Conservation (phyloP, 2,888 invertebrate genomes). For the Mesorhabditis belari region DNA sequence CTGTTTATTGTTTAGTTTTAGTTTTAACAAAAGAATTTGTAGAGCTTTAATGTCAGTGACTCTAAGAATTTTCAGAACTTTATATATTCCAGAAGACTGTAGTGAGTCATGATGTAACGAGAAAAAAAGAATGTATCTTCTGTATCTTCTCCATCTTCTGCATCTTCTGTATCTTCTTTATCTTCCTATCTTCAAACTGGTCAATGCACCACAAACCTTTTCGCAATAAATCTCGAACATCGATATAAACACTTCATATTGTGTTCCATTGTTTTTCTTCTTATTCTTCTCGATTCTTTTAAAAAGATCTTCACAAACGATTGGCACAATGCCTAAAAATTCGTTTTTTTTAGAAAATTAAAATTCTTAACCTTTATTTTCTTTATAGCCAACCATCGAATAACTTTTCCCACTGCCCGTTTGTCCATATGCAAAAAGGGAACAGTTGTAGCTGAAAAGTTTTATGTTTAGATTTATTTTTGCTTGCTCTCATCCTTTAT, state of each 20-base stretch:
- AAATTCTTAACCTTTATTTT: constrained; percentile 55
- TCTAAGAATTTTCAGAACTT: too few relatives aligned
- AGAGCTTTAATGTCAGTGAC: too few relatives aligned
- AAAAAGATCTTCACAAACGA: constrained; percentile 60
- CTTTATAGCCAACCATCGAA: constrained; percentile 61
- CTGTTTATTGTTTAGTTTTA: too few relatives aligned
- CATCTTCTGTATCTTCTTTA: background rate
- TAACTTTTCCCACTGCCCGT: constrained; percentile 62
- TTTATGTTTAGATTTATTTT: background rate
- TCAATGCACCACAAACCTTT: constrained; percentile 48
- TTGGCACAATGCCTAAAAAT: constrained; percentile 59
- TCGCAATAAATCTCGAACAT: constrained; percentile 64
- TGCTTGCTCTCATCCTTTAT: background rate
- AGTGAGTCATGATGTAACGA: too few relatives aligned
- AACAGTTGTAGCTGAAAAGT: constrained; percentile 58
- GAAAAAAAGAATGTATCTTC: too few relatives aligned
- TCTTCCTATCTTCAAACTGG: constrained; percentile 55
- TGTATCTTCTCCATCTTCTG: too few relatives aligned
- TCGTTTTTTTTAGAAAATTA: background rate
- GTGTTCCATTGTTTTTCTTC: constrained; percentile 48
- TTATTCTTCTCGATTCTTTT: constrained; percentile 56
- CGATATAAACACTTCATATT: constrained; percentile 58
- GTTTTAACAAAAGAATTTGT: too few relatives aligned
- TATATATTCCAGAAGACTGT: too few relatives aligned
- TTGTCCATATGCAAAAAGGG: constrained; percentile 62